Evolutionary conservation across 2,113 vertebrate genomes (phyloP).

Genomic region (Struthio camelus): DNA sequence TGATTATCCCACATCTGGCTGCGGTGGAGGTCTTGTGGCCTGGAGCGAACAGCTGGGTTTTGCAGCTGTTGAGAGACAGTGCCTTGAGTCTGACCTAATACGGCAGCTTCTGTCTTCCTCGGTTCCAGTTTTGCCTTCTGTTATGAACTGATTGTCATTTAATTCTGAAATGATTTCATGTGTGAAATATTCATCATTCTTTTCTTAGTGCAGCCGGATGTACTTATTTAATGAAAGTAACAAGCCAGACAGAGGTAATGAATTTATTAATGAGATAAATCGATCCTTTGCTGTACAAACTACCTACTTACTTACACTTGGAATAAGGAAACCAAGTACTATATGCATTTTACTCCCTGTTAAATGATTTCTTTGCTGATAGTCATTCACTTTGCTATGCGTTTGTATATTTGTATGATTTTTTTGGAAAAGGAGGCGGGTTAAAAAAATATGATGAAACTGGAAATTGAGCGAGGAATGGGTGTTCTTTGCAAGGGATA

Average conservation of each 20-base stretch:
- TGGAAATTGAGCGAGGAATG: not conserved
- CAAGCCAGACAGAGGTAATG: not conserved
- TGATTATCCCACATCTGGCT: slow-evolving; percentile 23
- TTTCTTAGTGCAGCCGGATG: not conserved
- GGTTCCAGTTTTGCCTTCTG: not conserved
- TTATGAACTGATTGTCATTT: not conserved
- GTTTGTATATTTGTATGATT: not conserved
- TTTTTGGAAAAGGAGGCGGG: not conserved
- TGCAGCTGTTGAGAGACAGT: not conserved
- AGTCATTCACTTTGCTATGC: not conserved
- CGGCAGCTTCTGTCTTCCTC: not conserved
- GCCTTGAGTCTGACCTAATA: not conserved
- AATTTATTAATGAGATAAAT: not conserved
- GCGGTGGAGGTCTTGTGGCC: slow-evolving; percentile 8
- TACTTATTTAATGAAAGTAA: not conserved
- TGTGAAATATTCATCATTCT: not conserved
- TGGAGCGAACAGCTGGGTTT: not conserved
- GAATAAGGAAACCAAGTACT: not conserved
- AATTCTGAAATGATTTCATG: not conserved
- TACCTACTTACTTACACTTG: not conserved
- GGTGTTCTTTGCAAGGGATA: not conserved
- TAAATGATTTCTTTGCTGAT: not conserved
- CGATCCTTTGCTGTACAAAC: not conserved
- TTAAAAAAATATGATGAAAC: not conserved
- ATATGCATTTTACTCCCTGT: not conserved